Percentiles rank a stretch among this genome's conserved stretches.
Conservation (phyloP, 2,888 invertebrate species). For the Aphidoletes aphidimyza region DNA sequence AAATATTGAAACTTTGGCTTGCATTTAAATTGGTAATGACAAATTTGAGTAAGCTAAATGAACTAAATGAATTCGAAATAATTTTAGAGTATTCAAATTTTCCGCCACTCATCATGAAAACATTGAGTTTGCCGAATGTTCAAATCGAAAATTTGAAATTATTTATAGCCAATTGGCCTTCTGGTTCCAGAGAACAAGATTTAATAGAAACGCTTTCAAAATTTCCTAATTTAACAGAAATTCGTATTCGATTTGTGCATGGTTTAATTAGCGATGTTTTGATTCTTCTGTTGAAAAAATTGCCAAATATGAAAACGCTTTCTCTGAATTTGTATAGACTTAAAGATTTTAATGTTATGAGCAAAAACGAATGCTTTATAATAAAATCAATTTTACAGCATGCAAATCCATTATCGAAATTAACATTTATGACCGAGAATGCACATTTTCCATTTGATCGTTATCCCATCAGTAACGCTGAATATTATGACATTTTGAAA, state of each 20-base stretch:
- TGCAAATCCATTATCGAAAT: slow-evolving; percentile 30
- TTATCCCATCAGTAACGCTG: slow-evolving; percentile 31
- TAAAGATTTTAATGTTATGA: neutral
- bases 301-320: slow-evolving; percentile 36
- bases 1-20: neutral
- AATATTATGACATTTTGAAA: slow-evolving; percentile 47
- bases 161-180: slow-evolving; percentile 4
- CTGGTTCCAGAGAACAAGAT: neutral
- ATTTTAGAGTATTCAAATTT: neutral
- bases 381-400: slow-evolving; percentile 26
- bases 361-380: slow-evolving; percentile 26
- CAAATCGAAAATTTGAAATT: neutral
- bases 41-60: slow-evolving; percentile 3
- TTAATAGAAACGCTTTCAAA: slow-evolving; percentile 17
- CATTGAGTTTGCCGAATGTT: neutral
- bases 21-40: neutral
- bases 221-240: neutral
- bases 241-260: slow-evolving; percentile 35
- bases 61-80: neutral
- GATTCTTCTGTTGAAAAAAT: slow-evolving; percentile 43
- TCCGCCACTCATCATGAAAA: neutral
- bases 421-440: slow-evolving; percentile 26
- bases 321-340: slow-evolving; percentile 19
- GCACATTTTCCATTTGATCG: neutral
- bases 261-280: slow-evolving; percentile 19